A percentile compares a stretch with the other conserved stretches of the same genome.
Conservation (phyloP, 1,140 invertebrate genomes). For the Cylas formicarius region DNA sequence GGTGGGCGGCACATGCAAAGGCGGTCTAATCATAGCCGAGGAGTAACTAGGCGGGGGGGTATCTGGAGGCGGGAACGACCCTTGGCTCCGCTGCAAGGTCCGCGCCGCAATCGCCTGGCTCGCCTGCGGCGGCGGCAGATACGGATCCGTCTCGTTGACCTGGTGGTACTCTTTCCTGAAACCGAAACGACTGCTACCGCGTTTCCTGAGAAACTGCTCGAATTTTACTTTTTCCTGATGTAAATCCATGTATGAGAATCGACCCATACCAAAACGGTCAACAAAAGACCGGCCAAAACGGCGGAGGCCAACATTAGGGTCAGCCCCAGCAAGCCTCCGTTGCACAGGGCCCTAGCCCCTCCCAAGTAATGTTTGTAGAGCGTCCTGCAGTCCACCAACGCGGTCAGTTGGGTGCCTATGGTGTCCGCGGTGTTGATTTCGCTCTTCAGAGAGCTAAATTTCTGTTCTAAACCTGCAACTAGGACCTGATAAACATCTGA, state of each 20-base stretch:
- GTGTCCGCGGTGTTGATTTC: constrained; percentile 62
- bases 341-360: constrained; percentile 69
- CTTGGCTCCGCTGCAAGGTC: constrained; percentile 48
- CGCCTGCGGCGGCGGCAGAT: constrained; percentile 51
- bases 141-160: constrained; percentile 66
- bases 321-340: constrained; percentile 71
- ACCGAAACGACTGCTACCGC: constrained; percentile 23
- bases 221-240: constrained; percentile 76
- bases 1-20: constrained; percentile 33
- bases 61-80: constrained; percentile 40
- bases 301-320: constrained; percentile 79
- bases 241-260: constrained; percentile 96
- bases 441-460: constrained; percentile 61
- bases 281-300: constrained; percentile 73
- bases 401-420: constrained; percentile 51
- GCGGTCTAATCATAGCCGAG: constrained; percentile 35
- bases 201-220: constrained; percentile 2
- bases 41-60: constrained; percentile 43
- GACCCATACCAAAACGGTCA: constrained; percentile 86
- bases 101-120: constrained; percentile 56
- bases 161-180: constrained; percentile 63
- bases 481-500: constrained; percentile 20
- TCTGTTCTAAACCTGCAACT: constrained; percentile 51
- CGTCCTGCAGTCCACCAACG: constrained; percentile 70
- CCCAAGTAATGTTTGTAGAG: constrained; percentile 73